These are phyloP conservation scores for Percopsis transmontana DNA, from an alignment of 2,113 vertebrate genomes.

Conservation along the genomic window DNA sequence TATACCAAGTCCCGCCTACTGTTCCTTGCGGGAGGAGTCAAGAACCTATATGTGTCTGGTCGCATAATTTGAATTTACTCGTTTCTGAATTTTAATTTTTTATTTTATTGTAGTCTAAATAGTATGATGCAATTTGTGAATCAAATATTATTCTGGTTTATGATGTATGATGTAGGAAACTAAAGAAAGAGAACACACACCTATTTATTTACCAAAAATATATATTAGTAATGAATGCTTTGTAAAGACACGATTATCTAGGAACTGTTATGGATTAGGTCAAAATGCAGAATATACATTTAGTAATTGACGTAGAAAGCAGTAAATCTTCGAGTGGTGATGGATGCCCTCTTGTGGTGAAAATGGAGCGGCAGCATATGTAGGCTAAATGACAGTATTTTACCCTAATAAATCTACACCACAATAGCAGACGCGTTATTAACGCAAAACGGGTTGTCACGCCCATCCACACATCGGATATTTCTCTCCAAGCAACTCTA, in stretches of 20 bases:
- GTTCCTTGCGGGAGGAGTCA: slow-evolving; percentile 69
- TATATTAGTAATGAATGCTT: background rate
- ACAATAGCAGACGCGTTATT: no score
- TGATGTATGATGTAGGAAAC: background rate
- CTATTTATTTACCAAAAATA: background rate
- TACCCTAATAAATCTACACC: no score
- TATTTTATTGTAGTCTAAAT: slow-evolving; percentile 23
- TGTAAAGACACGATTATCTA: background rate
- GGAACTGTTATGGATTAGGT: background rate
- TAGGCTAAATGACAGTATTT: no score
- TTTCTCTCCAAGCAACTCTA: no score
- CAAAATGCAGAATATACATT: background rate
- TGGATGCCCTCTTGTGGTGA: slow-evolving; percentile 57
- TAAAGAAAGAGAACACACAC: background rate
- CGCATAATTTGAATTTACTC: slow-evolving; percentile 54
- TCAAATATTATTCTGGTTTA: background rate
- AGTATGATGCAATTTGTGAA: slow-evolving; percentile 1
- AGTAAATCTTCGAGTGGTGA: slow-evolving; percentile 21
- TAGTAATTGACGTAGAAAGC: background rate
- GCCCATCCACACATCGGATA: no score
- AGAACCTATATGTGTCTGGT: slow-evolving; percentile 36
- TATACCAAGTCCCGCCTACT: slow-evolving; percentile 70
- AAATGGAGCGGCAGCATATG: background rate
- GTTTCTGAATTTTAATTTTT: slow-evolving; percentile 37
- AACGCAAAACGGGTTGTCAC: no score